These are phyloP conservation scores for Melipona bicolor DNA, from an alignment of 2,888 invertebrate genomes.

Conservation along the genomic window DNA sequence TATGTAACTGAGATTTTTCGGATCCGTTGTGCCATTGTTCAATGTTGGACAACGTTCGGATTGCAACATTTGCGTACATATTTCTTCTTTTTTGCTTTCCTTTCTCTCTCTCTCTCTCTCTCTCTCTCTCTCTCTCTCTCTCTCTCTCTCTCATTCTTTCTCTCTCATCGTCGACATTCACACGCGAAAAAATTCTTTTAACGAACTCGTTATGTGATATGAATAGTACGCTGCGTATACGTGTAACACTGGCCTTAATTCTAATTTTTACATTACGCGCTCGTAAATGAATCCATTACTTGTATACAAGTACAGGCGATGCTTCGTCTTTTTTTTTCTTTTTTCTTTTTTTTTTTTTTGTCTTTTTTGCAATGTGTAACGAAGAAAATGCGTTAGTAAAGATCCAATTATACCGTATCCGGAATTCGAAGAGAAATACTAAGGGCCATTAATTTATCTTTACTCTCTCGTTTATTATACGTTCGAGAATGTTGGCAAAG, in stretches of 20 bases:
- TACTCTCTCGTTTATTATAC: neutral
- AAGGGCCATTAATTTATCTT: conserved; percentile 23
- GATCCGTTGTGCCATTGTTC: conserved; percentile 19
- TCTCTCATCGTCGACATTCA: conserved; percentile 29
- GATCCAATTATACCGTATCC: conserved; percentile 42
- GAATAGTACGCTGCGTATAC: conserved; percentile 84
- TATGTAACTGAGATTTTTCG: conserved; percentile 50
- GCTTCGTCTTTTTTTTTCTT: conserved; percentile 57
- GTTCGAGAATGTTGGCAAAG: conserved; percentile 17
- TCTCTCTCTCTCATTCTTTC: neutral
- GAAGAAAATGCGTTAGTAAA: conserved; percentile 61
- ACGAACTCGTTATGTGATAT: conserved; percentile 82
- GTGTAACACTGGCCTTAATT: conserved; percentile 84
- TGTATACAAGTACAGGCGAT: conserved; percentile 60
- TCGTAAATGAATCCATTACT: conserved; percentile 58
- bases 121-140: neutral
- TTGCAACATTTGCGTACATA: conserved; percentile 26
- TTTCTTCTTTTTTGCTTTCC: neutral
- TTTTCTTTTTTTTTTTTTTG: conserved; percentile 60
- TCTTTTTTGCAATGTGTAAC: conserved; percentile 57
- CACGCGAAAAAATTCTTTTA: conserved; percentile 65
- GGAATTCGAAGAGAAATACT: conserved; percentile 20
- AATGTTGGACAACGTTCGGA: conserved; percentile 50
- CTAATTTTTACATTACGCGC: conserved; percentile 82
- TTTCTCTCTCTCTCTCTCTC: neutral